These are phyloP conservation scores for Sylvietta virens DNA, from an alignment of 2,113 vertebrate species.

Conservation along the genomic window DNA sequence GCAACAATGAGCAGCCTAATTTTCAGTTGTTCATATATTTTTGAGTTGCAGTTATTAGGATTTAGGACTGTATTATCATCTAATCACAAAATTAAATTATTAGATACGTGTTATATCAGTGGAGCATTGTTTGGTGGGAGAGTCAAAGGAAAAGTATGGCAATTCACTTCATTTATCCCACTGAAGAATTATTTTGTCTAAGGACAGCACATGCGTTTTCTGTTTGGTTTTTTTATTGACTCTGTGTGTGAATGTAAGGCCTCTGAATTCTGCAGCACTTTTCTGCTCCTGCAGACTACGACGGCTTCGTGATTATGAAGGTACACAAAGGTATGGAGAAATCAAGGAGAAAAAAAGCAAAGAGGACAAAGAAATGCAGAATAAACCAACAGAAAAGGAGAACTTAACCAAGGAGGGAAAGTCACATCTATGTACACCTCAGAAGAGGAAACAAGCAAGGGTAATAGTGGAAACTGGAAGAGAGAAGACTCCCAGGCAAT, in stretches of 20 bases:
- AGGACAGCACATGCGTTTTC: background rate
- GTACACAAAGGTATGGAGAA: slow-evolving; percentile 68
- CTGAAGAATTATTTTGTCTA: background rate
- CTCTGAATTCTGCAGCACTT: background rate
- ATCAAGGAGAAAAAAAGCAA: slow-evolving; percentile 70
- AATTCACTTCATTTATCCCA: background rate
- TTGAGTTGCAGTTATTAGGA: background rate
- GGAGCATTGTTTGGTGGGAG: background rate
- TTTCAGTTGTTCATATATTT: background rate
- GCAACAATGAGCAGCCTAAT: background rate
- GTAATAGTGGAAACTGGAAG: slow-evolving; percentile 57
- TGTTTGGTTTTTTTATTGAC: background rate
- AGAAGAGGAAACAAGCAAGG: slow-evolving; percentile 51
- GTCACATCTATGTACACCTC: background rate
- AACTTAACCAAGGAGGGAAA: slow-evolving; percentile 59
- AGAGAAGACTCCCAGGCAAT: slow-evolving; percentile 70
- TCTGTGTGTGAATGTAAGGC: background rate
- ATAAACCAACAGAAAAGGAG: slow-evolving; percentile 64
- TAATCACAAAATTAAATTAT: background rate
- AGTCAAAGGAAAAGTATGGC: background rate
- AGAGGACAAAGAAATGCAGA: slow-evolving; percentile 71
- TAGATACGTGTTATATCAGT: background rate
- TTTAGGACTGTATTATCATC: background rate
- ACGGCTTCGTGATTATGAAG: slow-evolving; percentile 74
- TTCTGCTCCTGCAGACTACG: slow-evolving; percentile 67